Conservation (phyloP, 1,140 invertebrate genomes). For the Diprion similis region DNA sequence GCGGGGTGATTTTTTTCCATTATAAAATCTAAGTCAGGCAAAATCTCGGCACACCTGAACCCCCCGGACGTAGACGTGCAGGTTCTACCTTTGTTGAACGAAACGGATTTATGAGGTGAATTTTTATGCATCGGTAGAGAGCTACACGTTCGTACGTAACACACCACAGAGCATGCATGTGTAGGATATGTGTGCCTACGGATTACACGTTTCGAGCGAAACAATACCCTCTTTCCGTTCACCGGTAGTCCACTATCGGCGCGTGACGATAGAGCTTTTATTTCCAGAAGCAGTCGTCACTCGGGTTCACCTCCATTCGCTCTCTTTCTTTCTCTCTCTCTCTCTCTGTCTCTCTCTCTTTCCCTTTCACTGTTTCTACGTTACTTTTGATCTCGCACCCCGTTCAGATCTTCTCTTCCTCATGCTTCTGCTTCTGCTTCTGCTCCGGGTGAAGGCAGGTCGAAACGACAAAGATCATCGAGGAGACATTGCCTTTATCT, state of each 20-base stretch:
- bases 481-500: neutral
- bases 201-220: neutral
- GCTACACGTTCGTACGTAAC: neutral
- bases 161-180: too few relatives aligned
- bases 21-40: too few relatives aligned
- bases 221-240: slow-evolving; percentile 7
- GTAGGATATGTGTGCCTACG: too few relatives aligned
- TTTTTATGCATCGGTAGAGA: neutral
- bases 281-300: slow-evolving; percentile 5
- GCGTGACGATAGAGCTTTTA: slow-evolving; percentile 7
- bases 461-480: neutral
- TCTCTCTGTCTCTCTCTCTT: neutral
- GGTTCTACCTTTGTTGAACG: neutral
- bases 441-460: neutral
- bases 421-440: neutral
- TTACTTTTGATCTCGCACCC: neutral
- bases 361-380: neutral
- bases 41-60: too few relatives aligned
- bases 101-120: neutral
- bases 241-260: neutral
- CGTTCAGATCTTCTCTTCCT: neutral
- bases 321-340: too few relatives aligned
- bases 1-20: too few relatives aligned
- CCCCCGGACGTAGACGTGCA: too few relatives aligned
- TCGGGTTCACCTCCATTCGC: too few relatives aligned